Base-by-base conservation (phyloP, 2,113 vertebrate species). In the Tricholaema leucomelas region DNA sequence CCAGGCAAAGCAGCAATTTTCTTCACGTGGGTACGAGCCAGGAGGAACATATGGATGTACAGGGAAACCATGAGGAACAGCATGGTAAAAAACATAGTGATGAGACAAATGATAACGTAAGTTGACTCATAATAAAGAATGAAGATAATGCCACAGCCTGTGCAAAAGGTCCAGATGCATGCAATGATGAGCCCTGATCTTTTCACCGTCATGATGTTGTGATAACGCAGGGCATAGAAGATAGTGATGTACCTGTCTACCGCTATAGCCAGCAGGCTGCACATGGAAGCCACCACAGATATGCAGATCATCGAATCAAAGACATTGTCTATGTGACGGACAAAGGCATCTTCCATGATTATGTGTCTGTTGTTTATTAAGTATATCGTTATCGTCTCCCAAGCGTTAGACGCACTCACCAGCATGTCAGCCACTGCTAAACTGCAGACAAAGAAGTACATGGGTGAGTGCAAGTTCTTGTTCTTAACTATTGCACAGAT, bases 301-400 rank as follows among this genome's bases (percentile, higher is more conserved):
- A 99, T 99, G 96, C 99, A 99, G 97, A 99, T 99, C 98, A 99
- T 98, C 58, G 99, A 99, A 95, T 99, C 99, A 56, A 99, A 99
- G 36, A 99, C 97, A 9, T 99, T 99, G 97, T 99, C 99, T 88
- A 99, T 98, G 54, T 99, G 98, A 40, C 98, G 98, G 95, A 99
- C 97, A 85, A 98, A 98, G 86, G 97, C 89, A 36, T 99, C 99
- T 56, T 98, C 98, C 85, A 99, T 98, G 94, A 99, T 95, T 66
- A 99, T 96, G 91, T 98, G 98, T 69, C 96, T 97, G 48, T 98
- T 99, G 88, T 98, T 98, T 75, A 99, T 98, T 76, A 99, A 97
- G 94, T 99, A 98, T 95, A 99, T 99, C 7, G 98, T 97, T 96
- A 99, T 98, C 50, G 99, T 99, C 96, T 99, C 99, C 98, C 98